Base-by-base conservation (phyloP, 2,888 invertebrate genomes). In the Augochlorella aurata region DNA sequence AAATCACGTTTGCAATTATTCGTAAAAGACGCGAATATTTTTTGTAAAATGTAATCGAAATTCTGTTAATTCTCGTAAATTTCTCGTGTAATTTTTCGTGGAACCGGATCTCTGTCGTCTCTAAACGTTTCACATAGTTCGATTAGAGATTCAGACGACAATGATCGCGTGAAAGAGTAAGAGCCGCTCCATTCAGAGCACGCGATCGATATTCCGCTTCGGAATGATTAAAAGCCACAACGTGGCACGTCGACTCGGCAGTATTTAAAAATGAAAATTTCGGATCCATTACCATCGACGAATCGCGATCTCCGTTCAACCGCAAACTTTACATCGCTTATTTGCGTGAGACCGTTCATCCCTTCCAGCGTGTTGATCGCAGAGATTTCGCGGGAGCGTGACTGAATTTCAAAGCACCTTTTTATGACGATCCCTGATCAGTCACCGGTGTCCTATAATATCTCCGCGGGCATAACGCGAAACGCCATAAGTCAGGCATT, bases 251-350 rank as follows among this genome's bases (percentile, higher is more conserved):
- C 47, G 76, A 75, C 47, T 69, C 63, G 47, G 7, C 49, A 45
- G 67, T 61, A 49, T 65, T 76, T 52, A 76, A 69, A 79, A 65
- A 54, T 65, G 76, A 69, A 79, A 65, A 78, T 74, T 61, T 61
- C 67, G 44, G 24, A 74, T 16, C 74, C 77, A 29, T 45, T 74
- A 58, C 58, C n/a, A 68, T 44, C 67, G 45, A 21, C 12, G 44
- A 50, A 24, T 74, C 50, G 18, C 8, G 12, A 47, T 65, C 21
- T 16, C 16, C 16, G 18, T 49, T 45, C 50, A 24, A 65, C 9
- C 52, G 47, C 52, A 54, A 75, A 69, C 52, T 54, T 47, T 21
- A 16, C 52, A 65, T 69, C 45, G 24, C 45, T 71, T 74, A 67
- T 50, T 18, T 49, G 74, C 47, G 49, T 7, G 67, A n/a, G 18